Conservation (phyloP, 2,888 invertebrate species). For the Oxytorus armatus region DNA sequence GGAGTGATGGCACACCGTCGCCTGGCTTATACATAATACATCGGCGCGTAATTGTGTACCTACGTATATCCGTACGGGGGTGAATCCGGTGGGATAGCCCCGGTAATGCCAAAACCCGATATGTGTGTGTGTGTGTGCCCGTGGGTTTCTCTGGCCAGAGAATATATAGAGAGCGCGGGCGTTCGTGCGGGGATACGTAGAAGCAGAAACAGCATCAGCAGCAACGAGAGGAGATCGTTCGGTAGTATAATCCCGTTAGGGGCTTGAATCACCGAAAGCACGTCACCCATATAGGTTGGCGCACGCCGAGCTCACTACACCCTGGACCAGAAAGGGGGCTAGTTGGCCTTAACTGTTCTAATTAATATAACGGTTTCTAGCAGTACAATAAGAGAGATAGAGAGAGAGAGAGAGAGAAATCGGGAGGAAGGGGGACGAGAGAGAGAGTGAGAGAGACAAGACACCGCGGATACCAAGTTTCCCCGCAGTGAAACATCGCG, state of each 20-base stretch:
- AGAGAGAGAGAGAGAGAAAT: constrained; percentile 33
- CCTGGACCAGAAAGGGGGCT: constrained; percentile 65
- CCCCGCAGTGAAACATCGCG: constrained; percentile 43
- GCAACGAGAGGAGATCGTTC: constrained; percentile 46
- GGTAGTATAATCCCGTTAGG: constrained; percentile 80
- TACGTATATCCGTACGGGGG: constrained; percentile 63
- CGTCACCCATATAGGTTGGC: constrained; percentile 72
- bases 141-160: constrained; percentile 4
- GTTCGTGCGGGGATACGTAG: constrained; percentile 51
- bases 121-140: constrained; percentile 51
- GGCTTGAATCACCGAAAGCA: constrained; percentile 81
- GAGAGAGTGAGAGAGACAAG: constrained; percentile 23
- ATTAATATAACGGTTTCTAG: constrained; percentile 82
- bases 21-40: constrained; percentile 68
- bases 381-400: constrained; percentile 19
- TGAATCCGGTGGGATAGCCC: constrained; percentile 66
- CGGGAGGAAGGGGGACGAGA: too few species aligned
- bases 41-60: constrained; percentile 71
- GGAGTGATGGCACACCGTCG: constrained; percentile 50
- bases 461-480: constrained; percentile 66
- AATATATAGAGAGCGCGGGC: constrained; percentile 33
- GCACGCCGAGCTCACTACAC: constrained; percentile 21
- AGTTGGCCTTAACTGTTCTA: constrained; percentile 82
- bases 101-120: constrained; percentile 63
- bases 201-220: constrained; percentile 63